Percentiles rank a stretch among this genome's conserved stretches.
phyloP scores from a whole-genome alignment of 2,888 invertebrate species.

The Athalia circularis region DNA sequence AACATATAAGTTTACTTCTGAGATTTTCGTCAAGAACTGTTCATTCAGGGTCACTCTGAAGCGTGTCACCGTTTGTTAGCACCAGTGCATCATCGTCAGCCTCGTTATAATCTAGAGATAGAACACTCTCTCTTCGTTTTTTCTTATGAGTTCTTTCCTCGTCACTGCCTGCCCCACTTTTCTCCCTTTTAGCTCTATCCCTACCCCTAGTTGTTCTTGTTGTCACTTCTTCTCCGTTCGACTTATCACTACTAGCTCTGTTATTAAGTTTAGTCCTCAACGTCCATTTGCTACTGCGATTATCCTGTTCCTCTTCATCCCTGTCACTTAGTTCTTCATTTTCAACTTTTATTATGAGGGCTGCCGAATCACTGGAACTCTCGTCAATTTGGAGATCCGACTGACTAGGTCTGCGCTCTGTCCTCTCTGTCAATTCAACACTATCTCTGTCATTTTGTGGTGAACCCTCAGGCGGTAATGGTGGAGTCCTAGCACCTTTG shows the following conservation, averaged over 20 bases:
- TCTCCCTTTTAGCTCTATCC: constrained; percentile 73
- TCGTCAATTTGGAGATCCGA: constrained; percentile 69
- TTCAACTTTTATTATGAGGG: constrained; percentile 73
- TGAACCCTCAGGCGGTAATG: constrained; percentile 60
- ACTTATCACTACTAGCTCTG: constrained; percentile 66
- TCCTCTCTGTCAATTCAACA: constrained; percentile 62
- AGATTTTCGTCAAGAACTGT: constrained; percentile 33
- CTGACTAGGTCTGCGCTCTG: constrained; percentile 56
- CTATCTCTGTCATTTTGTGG: constrained; percentile 61
- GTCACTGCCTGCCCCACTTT: constrained; percentile 75
- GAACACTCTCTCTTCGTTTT: constrained; percentile 82
- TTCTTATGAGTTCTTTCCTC: constrained; percentile 79
- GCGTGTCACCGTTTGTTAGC: constrained; percentile 80
- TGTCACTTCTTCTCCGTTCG: constrained; percentile 68
- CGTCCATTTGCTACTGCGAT: constrained; percentile 61
- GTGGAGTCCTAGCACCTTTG: constrained; percentile 69
- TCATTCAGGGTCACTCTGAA: constrained; percentile 72
- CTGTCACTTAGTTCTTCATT: constrained; percentile 72
- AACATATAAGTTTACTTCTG: neutral
- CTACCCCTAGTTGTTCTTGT: constrained; percentile 68
- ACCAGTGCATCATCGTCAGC: constrained; percentile 83
- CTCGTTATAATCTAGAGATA: constrained; percentile 85
- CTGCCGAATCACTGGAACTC: constrained; percentile 73
- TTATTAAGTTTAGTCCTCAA: constrained; percentile 66
- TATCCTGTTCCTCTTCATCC: constrained; percentile 65